phyloP scores from a whole-genome alignment of 1,140 invertebrate genomes.

The Achatina immaculata region DNA sequence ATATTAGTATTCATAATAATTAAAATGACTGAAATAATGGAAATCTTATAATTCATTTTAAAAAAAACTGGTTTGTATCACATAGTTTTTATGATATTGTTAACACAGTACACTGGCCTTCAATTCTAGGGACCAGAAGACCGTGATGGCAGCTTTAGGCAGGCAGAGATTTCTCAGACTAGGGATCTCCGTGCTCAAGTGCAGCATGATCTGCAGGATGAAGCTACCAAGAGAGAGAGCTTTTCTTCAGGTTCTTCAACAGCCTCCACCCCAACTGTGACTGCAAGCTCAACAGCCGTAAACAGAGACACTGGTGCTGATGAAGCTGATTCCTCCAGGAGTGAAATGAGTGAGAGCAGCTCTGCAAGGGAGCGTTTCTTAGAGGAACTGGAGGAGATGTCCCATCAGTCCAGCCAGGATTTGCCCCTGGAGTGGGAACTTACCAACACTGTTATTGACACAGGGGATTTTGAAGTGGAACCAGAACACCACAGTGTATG shows the following conservation, averaged over 20 bases:
- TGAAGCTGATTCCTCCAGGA: not conserved
- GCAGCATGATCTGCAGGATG: conserved; percentile 45
- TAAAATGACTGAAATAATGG: too few relatives aligned
- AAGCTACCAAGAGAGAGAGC: conserved; percentile 12
- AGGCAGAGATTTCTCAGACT: conserved; percentile 51
- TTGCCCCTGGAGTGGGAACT: conserved; percentile 50
- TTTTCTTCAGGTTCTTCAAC: conserved; percentile 17
- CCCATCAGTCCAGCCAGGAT: conserved; percentile 44
- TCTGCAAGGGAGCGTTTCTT: conserved; percentile 40
- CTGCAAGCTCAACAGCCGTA: not conserved
- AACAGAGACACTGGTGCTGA: not conserved
- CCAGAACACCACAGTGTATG: conserved; percentile 37
- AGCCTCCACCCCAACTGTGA: not conserved
- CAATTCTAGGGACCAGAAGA: conserved; percentile 43
- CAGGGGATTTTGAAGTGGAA: conserved; percentile 16
- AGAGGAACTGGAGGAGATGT: conserved; percentile 47
- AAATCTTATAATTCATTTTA: too few relatives aligned
- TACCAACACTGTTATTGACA: conserved; percentile 30
- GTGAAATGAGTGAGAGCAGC: conserved; percentile 28
- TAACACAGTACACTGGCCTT: not conserved
- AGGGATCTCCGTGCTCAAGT: conserved; percentile 31
- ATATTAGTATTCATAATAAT: too few relatives aligned
- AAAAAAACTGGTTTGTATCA: too few relatives aligned
- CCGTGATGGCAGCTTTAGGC: conserved; percentile 54
- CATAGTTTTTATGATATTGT: too few relatives aligned